These are phyloP conservation scores for Drosophila greeni DNA, from an alignment of 2,888 invertebrate species.

Conservation along the genomic window DNA sequence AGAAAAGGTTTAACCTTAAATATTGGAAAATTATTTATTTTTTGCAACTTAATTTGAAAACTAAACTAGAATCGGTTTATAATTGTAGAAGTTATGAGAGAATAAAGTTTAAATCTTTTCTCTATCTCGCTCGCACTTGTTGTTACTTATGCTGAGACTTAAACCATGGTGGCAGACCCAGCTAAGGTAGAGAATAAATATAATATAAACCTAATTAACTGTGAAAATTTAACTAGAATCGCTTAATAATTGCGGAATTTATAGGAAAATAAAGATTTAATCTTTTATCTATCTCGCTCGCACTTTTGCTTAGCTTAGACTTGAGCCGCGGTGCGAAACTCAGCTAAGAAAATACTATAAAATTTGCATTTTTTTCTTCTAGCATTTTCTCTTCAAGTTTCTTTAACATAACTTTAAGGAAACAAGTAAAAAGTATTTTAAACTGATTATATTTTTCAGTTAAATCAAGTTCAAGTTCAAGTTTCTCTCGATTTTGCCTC, in stretches of 20 bases:
- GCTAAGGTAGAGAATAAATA: too few species aligned
- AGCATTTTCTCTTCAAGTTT: accelerated
- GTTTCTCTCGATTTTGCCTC: not conserved
- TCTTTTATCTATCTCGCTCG: not conserved
- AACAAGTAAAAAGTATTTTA: too few species aligned
- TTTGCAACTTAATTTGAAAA: too few species aligned
- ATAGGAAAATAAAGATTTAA: not conserved
- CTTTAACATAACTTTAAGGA: too few species aligned
- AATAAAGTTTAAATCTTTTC: not conserved
- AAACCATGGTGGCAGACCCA: too few species aligned
- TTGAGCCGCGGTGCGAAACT: not conserved
- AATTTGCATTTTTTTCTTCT: not conserved
- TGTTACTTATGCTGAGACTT: not conserved
- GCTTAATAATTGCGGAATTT: not conserved
- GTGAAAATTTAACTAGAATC: not conserved
- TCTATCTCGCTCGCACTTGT: not conserved
- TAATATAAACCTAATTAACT: not conserved
- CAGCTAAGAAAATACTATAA: too few species aligned
- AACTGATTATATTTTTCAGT: not conserved
- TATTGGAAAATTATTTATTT: not conserved
- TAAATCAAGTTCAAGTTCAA: too few species aligned
- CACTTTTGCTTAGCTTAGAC: not conserved
- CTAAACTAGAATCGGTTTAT: not conserved
- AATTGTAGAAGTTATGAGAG: not conserved
- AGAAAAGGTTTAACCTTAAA: not conserved